phyloP scores from a whole-genome alignment of 2,113 vertebrate genomes.

The Daboia siamensis region DNA sequence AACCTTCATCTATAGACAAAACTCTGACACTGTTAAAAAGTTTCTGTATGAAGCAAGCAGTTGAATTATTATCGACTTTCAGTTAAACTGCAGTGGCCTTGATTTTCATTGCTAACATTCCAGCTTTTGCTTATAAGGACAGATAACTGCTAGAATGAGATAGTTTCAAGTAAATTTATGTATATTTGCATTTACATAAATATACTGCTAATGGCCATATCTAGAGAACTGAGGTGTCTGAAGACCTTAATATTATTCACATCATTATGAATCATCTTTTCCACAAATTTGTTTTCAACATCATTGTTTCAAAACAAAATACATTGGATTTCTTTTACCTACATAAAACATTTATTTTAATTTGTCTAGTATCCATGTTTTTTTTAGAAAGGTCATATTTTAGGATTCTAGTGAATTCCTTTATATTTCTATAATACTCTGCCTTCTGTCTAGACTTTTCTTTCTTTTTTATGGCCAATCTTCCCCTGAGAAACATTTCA shows the following conservation, averaged over 20 bases:
- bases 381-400: neutral
- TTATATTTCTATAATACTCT: neutral
- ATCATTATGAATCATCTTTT: neutral
- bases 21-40: neutral
- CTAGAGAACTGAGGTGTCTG: conserved; percentile 2
- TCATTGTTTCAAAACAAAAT: neutral
- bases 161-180: neutral
- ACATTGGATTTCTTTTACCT: neutral
- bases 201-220: neutral
- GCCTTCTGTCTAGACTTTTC: neutral
- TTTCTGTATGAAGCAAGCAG: neutral
- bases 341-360: neutral
- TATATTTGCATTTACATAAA: neutral
- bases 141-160: neutral
- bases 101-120: neutral
- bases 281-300: neutral
- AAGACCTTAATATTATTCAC: neutral
- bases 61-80: neutral
- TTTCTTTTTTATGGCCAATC: neutral
- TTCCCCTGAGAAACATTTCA: neutral
- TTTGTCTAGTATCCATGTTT: neutral
- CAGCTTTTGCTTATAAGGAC: neutral
- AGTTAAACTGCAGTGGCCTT: neutral
- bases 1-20: neutral
- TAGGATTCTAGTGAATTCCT: neutral